Conservation (phyloP, 2,797 vertebrate species). For the Sebastes kiyomatsui region DNA sequence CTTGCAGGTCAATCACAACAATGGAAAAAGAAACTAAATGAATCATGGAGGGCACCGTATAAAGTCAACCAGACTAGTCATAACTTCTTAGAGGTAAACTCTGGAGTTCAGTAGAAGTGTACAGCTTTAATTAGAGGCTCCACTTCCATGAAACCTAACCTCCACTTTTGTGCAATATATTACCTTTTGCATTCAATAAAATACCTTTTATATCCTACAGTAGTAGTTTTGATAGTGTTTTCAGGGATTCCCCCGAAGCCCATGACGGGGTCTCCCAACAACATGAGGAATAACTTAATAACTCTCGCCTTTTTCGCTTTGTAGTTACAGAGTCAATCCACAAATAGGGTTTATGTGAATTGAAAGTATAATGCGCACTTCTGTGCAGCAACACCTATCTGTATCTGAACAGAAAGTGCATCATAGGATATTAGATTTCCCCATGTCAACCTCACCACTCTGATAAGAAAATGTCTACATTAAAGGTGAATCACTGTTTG, state of each 20-base stretch:
- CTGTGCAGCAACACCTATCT: constrained; percentile 1
- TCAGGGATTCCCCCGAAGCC: background rate
- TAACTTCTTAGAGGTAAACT: background rate
- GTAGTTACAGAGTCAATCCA: constrained; percentile 8
- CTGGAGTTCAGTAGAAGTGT: background rate
- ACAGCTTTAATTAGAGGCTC: constrained; percentile 7
- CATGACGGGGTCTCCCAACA: background rate
- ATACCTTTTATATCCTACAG: background rate
- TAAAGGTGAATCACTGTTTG: background rate
- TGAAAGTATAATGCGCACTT: background rate
- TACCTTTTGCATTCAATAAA: constrained; percentile 19
- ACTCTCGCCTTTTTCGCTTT: background rate
- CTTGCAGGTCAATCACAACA: background rate
- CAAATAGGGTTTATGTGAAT: background rate
- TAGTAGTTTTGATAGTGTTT: background rate
- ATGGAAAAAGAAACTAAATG: background rate
- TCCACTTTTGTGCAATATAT: constrained; percentile 33
- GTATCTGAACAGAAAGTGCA: constrained; percentile 41
- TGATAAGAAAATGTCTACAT: constrained; percentile 8
- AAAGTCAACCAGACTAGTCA: background rate
- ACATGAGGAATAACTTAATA: background rate
- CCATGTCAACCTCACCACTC: background rate
- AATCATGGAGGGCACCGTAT: background rate
- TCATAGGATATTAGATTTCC: background rate
- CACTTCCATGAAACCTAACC: background rate